Base-by-base conservation (phyloP, 2,797 vertebrate species). In the Margarornis squamiger region DNA sequence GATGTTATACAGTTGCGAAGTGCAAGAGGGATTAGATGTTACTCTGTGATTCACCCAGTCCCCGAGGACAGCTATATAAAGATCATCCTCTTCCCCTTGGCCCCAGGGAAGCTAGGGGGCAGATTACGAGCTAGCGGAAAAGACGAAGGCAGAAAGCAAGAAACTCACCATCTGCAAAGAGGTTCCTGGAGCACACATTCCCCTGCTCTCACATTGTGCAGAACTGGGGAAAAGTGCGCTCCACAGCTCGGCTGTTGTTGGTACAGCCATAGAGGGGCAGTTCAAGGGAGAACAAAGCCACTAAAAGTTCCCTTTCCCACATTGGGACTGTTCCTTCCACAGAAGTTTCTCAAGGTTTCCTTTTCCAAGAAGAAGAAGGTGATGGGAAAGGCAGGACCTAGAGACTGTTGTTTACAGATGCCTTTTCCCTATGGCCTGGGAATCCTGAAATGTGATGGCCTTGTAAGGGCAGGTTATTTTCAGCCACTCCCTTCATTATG, bases 391-490 rank as follows among this genome's bases (percentile, higher is more conserved):
- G 67, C 86, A 82, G 72, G 83, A 93, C 82, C 81, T 45, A 58
- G 49, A 54, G 74, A 54, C 26, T 55, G 32, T 16, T 86, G 71
- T 92, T 85, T 93, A 83, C 71, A 71, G 77, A 86, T 74, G 49
- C 38, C 30, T 90, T 95, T 96, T 84, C 52, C 67, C 73, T 75
- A 26, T 34, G 67, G 76, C 76, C 74, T 96, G 90, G 74, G 88
- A 96, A 95, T 94, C 74, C 83, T 92, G 59, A 76, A 82, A 93
- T 71, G 36, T 32, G 67, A 75, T 93, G 93, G 74, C 91, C 94
- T 92, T 97, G 90, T 94, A 96, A 90, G 92, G 95, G 72, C 71
- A 95, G 94, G 92, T 94, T 96, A 96, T 95, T 97, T 95, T 95
- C 88, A 87, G 86, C 71, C 77, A 92, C 92, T 93, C 95, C 91